Evolutionary conservation across 1,140 invertebrate genomes (phyloP), one percentile per base, ranked within the genome.

Genomic region (Heliconius eleuchia): DNA sequence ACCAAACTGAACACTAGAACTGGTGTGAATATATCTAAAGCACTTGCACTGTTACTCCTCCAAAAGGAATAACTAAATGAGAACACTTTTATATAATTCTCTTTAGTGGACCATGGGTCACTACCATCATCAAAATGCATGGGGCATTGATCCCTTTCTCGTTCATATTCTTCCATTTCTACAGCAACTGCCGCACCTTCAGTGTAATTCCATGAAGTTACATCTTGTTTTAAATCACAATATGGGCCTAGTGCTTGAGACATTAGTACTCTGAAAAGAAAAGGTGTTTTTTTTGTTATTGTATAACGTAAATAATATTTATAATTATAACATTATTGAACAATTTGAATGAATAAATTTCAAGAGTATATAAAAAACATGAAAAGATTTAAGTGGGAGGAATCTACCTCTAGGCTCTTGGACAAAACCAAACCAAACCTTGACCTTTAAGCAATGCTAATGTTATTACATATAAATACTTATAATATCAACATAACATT

Each of bases 101-200:
- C 97, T 34, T 96, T 96, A 72, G 95, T 90, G 30, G 95, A 87
- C 97, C 98, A 99, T 0, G 98, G 98, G 95, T 99, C 96, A 39
- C 95, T 94, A 1, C 98, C 98, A 92, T 99, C 98, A 87, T 99
- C 98, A 91, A 99, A 99, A 90, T 97, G 96, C 98, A 99, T 98
- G 1, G 98, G 98, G 92, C 98, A 99, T 86, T 98, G 97, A 94
- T 99, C 98, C 80, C 98, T 96, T 94, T 98, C 97, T 95, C 98
- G 95, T 94, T 99, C 98, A 92, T 98, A 98, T 95, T 99, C 99
- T 79, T 97, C 96, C 96, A 99, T 97, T 82, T 98, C 97, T 4
- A 99, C 92, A 71, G 98, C 96, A 34, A 99, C 98, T 76, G 98
- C 97, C 72, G 99, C 98, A 39, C 99, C 99, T 88, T 99, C 97